Evolutionary conservation across 1,140 invertebrate genomes (phyloP).

Genomic region (Dendrolimus punctatus): DNA sequence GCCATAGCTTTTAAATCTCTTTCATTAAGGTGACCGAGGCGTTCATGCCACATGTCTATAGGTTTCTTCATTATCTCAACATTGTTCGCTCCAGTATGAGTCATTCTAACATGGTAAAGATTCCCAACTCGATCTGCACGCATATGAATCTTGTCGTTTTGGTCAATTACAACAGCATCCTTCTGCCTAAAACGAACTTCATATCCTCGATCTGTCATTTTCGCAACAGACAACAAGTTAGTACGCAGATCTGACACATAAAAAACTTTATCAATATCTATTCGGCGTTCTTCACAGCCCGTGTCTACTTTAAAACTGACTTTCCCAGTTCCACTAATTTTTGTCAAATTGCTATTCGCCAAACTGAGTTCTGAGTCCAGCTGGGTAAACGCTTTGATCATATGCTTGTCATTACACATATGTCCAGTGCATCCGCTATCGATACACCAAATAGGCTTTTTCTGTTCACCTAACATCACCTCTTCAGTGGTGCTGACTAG

Average conservation of each 20-base stretch:
- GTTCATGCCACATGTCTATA: conserved; percentile 17
- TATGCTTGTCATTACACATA: conserved; percentile 11
- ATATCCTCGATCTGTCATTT: conserved; percentile 17
- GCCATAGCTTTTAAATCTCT: conserved; percentile 13
- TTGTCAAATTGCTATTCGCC: conserved; percentile 3
- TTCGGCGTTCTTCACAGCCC: conserved; percentile 12
- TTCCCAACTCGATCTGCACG: conserved; percentile 15
- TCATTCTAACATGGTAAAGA: conserved; percentile 16
- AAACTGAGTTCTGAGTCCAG: conserved; percentile 4
- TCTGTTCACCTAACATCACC: conserved; percentile 9
- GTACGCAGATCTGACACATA: conserved; percentile 15
- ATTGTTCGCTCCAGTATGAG: conserved; percentile 11
- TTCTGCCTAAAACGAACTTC: conserved; percentile 17
- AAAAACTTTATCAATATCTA: conserved; percentile 17
- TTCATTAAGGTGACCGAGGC: conserved; percentile 14
- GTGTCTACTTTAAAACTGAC: conserved; percentile 17
- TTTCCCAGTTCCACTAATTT: conserved; percentile 12
- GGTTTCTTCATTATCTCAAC: conserved; percentile 14
- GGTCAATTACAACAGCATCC: conserved; percentile 14
- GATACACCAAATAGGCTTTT: conserved; percentile 16
- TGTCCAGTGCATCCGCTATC: conserved; percentile 19
- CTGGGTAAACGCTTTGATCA: conserved; percentile 1
- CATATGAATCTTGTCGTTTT: too few species aligned
- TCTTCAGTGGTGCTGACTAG: conserved; percentile 15
- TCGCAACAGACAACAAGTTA: conserved; percentile 17